Base-by-base conservation (phyloP, 2,797 vertebrate species). In the Poeciliopsis paucimaculata region DNA sequence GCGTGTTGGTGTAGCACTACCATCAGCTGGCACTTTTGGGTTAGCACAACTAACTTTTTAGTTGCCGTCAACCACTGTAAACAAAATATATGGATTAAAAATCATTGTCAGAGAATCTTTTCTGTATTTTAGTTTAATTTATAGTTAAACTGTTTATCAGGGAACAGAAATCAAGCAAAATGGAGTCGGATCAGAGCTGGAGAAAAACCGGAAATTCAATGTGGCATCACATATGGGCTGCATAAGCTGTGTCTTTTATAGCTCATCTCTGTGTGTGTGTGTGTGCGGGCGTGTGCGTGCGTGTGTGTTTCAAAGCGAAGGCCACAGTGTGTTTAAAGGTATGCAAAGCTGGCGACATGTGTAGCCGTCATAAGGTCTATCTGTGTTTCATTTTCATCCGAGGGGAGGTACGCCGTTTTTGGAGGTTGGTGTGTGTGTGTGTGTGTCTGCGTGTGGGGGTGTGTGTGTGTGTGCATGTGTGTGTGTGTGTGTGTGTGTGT, bases 211-310 rank as follows among this genome's bases (percentile, higher is more conserved):
- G 97, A 98, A 97, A 98, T 97, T 97, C 96, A 95, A 96, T 96
- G 96, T 97, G 97, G 97, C 96, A 96, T 96, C 96, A 96, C 97
- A 98, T 97, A 96, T 98, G 97, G 97, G 97, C 96, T 95, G 94
- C 96, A 98, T 97, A 95, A 98, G 95, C 93, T 60, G 39, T 0
- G 93, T 92, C 94, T 96, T 98, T 96, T 96, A 95, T 95, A 94
- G 95, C 80, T 94, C 82, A 31, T 85, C 53, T 77, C 71, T 82
- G 83, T 53, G 55, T 80, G 72, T 80, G 71, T 77, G 64, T 53
- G 95, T n/a, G 46, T 89, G 39, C 8, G 39, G 8, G 36, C 36
- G 84, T 53, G 55, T 80, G 72, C 80, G 85, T 53, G 55, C 79
- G 72, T 77, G 66, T 49, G 95, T 26, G 47, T 89, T 86, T 96